Base-by-base conservation (phyloP, 2,113 vertebrate genomes). In the Stegostoma tigrinum region DNA sequence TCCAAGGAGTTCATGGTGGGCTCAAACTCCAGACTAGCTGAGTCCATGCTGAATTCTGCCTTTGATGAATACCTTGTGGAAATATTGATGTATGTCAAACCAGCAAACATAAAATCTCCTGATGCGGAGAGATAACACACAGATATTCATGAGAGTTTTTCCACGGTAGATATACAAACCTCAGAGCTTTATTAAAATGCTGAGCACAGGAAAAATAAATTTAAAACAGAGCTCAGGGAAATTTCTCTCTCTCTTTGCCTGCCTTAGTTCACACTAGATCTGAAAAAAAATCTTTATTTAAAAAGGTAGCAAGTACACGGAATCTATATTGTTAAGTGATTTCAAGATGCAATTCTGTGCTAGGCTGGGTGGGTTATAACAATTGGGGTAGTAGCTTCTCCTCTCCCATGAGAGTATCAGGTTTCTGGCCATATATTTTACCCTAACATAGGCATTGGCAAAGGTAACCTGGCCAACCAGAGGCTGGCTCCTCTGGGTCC, bases 81-180 rank as follows among this genome's bases (percentile, higher is more conserved):
- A 93, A 93, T 66, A 67, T 90, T 93, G 89, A 93, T 8, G 61
- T 61, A 38, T 93, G 61, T 66, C n/a, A 61, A 61, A 90, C 48
- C 0, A 17, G 52, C 87, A 55, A 61, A 34, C 52, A 34, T 15
- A 17, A 61, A 61, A 61, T 61, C 30, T 90, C 87, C 52, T 0
- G 27, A 14, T 61, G 52, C 52, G n/a, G 52, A n/a, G 30, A 24
- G 87, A 61, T 61, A 61, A 90, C 87, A 90, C 24, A 34, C 48
- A 15, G 52, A 90, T 90, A 90, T 55, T 90, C 48, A 90, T 34
- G 30, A 52, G 48, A 52, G 48, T 34, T 14, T 83, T 83, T 83
- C 38, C 80, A 21, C n/a, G 87, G 17, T 34, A n/a, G 87, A 61
- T 61, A 90, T 55, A 15, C 52, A 14, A 55, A 34, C 48, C 48